phyloP scores from a whole-genome alignment of 2,888 invertebrate genomes.

The Orchesellides sinensis region DNA sequence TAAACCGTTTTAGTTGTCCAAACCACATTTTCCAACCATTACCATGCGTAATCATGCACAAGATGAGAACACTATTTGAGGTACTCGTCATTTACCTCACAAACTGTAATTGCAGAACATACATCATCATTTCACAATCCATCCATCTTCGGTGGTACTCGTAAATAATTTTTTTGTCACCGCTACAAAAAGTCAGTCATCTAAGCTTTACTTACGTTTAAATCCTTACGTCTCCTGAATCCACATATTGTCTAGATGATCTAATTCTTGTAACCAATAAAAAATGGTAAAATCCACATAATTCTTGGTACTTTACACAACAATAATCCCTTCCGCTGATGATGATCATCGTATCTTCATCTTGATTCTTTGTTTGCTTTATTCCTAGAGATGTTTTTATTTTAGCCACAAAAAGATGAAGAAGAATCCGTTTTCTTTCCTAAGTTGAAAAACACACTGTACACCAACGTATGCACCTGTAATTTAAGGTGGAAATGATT shows the following conservation, averaged over 20 bases:
- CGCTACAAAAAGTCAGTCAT: slow-evolving; percentile 35
- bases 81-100: slow-evolving; percentile 21
- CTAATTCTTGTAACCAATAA: slow-evolving; percentile 35
- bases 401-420: slow-evolving; percentile 38
- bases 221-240: background rate
- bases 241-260: slow-evolving; percentile 16
- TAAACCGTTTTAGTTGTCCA: slow-evolving; percentile 34
- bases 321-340: background rate
- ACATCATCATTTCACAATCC: slow-evolving; percentile 31
- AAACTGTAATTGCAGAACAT: slow-evolving; percentile 24
- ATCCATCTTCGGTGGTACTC: slow-evolving; percentile 43
- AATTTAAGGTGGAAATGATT: slow-evolving; percentile 48
- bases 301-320: background rate
- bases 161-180: slow-evolving; percentile 50
- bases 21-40: slow-evolving; percentile 60
- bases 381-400: background rate
- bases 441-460: slow-evolving; percentile 4
- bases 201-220: background rate
- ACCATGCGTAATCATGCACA: slow-evolving; percentile 61
- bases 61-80: slow-evolving; percentile 11
- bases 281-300: slow-evolving; percentile 25
- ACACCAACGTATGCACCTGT: slow-evolving; percentile 33
- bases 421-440: slow-evolving; percentile 30
- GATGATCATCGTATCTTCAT: slow-evolving; percentile 19
- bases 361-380: slow-evolving; percentile 42